phyloP scores from a whole-genome alignment of 1,140 invertebrate genomes.

The Tetramorium alpestre region DNA sequence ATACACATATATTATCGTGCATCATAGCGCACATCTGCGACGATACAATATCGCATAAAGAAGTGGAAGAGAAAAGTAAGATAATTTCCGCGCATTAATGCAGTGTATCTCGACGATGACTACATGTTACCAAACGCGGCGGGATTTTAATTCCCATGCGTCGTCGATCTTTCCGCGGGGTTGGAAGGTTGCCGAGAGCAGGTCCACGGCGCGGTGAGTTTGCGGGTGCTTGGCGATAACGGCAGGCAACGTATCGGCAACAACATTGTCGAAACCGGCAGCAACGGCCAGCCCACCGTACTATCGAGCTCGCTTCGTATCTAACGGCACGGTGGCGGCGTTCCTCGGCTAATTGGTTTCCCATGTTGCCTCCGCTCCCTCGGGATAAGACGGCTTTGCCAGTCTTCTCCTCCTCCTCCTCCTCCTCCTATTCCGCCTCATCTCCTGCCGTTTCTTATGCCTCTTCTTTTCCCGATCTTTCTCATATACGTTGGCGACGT shows the following conservation, averaged over 20 bases:
- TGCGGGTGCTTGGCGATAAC: conserved; percentile 70
- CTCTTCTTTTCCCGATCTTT: conserved; percentile 21
- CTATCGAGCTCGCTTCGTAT: conserved; percentile 78
- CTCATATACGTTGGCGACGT: conserved; percentile 40
- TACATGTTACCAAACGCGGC: conserved; percentile 44
- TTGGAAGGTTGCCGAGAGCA: conserved; percentile 57
- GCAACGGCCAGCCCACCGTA: conserved; percentile 49
- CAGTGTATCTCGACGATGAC: conserved; percentile 54
- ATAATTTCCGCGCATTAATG: conserved; percentile 62
- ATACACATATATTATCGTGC: not conserved
- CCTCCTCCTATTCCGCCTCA: not conserved
- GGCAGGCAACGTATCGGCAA: conserved; percentile 74
- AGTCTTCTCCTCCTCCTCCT: conserved; percentile 30
- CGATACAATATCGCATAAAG: not conserved
- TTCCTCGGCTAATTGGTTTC: conserved; percentile 85
- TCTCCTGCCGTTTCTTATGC: conserved; percentile 24
- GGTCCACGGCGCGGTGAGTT: conserved; percentile 56
- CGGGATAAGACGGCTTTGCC: conserved; percentile 79
- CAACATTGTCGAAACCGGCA: conserved; percentile 60
- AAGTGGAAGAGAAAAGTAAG: not conserved
- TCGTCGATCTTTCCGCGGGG: conserved; percentile 52
- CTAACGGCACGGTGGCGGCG: conserved; percentile 79
- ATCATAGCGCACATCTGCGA: conserved; percentile 8
- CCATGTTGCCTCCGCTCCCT: conserved; percentile 82
- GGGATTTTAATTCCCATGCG: conserved; percentile 62